Conservation (phyloP, 2,113 vertebrate species). For the Melospiza melodia region DNA sequence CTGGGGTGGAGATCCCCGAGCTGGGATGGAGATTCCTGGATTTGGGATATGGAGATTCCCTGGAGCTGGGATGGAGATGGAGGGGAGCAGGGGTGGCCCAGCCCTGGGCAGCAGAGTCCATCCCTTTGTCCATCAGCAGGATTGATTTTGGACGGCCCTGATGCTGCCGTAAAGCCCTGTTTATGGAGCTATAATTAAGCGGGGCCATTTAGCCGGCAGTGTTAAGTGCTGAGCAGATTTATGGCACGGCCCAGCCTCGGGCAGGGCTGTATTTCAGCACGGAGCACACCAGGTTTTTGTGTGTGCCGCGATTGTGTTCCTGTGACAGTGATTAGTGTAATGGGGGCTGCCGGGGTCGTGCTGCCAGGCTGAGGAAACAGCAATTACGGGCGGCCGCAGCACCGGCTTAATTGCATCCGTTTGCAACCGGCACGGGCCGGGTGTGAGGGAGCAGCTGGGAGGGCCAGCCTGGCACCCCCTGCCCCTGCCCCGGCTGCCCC, state of each 20-base stretch:
- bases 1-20: background rate
- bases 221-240: slow-evolving; percentile 54
- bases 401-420: slow-evolving; percentile 29
- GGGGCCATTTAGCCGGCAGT: slow-evolving; percentile 15
- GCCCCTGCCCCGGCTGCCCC: rapidly evolving
- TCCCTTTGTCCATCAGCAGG: background rate
- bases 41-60: background rate
- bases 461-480: rapidly evolving
- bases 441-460: background rate
- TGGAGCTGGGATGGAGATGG: background rate
- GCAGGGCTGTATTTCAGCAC: background rate
- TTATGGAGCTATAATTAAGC: slow-evolving; percentile 48
- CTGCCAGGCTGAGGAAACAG: slow-evolving; percentile 44
- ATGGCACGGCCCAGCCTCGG: background rate
- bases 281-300: background rate
- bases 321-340: slow-evolving; percentile 33
- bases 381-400: background rate
- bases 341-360: slow-evolving; percentile 31
- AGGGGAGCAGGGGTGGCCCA: background rate
- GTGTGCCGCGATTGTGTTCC: background rate
- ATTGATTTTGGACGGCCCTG: slow-evolving; percentile 7
- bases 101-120: background rate
- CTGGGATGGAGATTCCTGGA: no score
- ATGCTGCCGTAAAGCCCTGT: background rate
- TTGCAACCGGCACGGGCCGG: background rate